Percentiles rank a stretch among this genome's conserved stretches.
Evolutionary conservation across 1,140 invertebrate species (phyloP).

Genomic region (Drosophila erecta): DNA sequence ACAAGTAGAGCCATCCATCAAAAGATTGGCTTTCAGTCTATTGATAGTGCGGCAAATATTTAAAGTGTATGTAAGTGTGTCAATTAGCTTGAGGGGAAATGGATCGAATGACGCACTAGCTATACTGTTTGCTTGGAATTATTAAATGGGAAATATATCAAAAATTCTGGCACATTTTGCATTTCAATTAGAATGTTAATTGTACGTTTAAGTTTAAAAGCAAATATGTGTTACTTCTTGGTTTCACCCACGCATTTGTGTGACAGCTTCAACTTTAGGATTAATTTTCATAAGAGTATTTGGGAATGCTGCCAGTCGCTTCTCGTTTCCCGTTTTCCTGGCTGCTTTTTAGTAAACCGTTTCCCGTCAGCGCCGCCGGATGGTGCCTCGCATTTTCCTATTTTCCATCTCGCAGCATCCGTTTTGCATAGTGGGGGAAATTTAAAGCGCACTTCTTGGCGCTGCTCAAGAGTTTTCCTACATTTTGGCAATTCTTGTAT

Average conservation of each 20-base stretch:
- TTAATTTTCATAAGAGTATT: constrained; percentile 31
- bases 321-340: constrained; percentile 14
- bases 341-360: constrained; percentile 28
- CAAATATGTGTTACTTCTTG: not conserved
- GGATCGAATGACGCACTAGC: constrained; percentile 7
- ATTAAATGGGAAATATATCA: not conserved
- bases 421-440: constrained; percentile 49
- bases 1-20: constrained; percentile 39
- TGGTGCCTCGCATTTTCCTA: constrained; percentile 31
- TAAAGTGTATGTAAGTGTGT: constrained; percentile 17
- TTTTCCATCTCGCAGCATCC: constrained; percentile 37
- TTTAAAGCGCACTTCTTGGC: constrained; percentile 43
- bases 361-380: constrained; percentile 3
- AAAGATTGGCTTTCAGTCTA: constrained; percentile 35
- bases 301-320: constrained; percentile 9
- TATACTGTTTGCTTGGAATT: not conserved
- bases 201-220: not conserved
- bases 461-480: constrained; percentile 37
- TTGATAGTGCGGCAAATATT: constrained; percentile 32
- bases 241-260: not conserved
- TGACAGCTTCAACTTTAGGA: constrained; percentile 14
- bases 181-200: not conserved
- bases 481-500: constrained; percentile 55
- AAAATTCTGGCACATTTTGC: not conserved
- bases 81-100: not conserved